Evolutionary conservation across 2,888 invertebrate species (phyloP), one percentile per base, ranked within the genome.

Genomic region (Dicranocentrus wangi): DNA sequence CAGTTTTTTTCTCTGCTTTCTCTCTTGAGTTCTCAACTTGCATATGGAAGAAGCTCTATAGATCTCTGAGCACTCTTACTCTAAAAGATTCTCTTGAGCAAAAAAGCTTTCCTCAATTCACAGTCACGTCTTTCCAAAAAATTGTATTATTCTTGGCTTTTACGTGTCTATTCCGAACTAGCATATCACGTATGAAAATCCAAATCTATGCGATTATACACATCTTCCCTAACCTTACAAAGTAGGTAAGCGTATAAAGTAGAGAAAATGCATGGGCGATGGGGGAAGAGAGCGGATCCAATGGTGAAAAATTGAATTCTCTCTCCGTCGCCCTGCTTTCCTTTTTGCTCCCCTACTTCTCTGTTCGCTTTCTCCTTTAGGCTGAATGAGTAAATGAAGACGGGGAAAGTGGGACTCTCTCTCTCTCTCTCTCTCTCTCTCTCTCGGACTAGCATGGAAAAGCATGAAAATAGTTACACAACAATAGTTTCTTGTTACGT

Each of bases 121-220:
- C 63, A 73, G 73, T 73, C 73, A 73, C 73, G 73, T 73, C 73
- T 53, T 63, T 32, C 32, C 47, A 7, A 51, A 65, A 73, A 73
- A 73, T 73, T 65, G 53, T 55, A 73, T 73, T 73, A 73, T 73
- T 73, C 65, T 73, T 72, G 42, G 28, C 73, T 73, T 73, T 73
- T 32, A 19, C 32, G 32, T 70, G 55, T 61, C 47, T 72, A 58
- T 70, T 25, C 32, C 25, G 5, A 47, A 21, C 25, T 21, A 53
- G 47, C 23, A 47, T 61, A 72, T 72, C 71, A 72, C 61, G 61
- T 72, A 72, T 8, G 43, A 61, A 72, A 51, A 72, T 72, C 71
- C 61, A 61, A 72, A 72, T 65, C 65, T 47, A 66, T 17, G 63
- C 73, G 65, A 72, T 72, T 61, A 72, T 61, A 43, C 71, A 43